Evolutionary conservation across 1,140 invertebrate species (phyloP).

Genomic region (Drosophila grimshawi): DNA sequence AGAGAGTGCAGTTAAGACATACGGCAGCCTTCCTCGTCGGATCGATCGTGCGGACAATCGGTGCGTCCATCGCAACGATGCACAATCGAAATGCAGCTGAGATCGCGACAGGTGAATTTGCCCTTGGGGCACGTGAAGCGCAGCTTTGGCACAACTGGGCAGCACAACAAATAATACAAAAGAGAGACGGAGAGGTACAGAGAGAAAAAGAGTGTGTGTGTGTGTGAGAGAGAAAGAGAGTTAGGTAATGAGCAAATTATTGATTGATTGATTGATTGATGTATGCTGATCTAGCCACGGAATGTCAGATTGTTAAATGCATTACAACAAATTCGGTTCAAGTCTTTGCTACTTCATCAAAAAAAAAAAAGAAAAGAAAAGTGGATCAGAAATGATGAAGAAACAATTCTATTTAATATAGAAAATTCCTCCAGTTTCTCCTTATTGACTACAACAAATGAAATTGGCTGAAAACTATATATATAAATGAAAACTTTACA

Average conservation of each 20-base stretch:
- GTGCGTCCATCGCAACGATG: slow-evolving; percentile 85
- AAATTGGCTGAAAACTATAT: too few relatives aligned
- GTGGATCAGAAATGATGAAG: too few relatives aligned
- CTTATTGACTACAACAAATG: too few relatives aligned
- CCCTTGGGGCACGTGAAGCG: slow-evolving; percentile 85
- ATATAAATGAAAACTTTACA: too few relatives aligned
- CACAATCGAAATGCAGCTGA: slow-evolving; percentile 89
- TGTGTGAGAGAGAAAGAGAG: slow-evolving; percentile 12
- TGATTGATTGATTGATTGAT: slow-evolving; percentile 17
- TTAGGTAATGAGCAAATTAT: slow-evolving; percentile 11
- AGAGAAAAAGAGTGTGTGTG: slow-evolving; percentile 13
- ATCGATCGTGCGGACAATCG: slow-evolving; percentile 86
- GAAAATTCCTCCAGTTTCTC: too few relatives aligned
- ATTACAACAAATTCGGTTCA: too few relatives aligned
- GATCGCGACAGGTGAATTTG: slow-evolving; percentile 88
- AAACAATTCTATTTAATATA: too few relatives aligned
- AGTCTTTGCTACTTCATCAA: too few relatives aligned
- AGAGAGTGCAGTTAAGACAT: slow-evolving; percentile 71
- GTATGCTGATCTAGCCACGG: not conserved
- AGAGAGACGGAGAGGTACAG: not conserved
- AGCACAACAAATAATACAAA: slow-evolving; percentile 18
- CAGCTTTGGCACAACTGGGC: slow-evolving; percentile 74
- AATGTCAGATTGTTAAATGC: not conserved
- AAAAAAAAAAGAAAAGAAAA: too few relatives aligned
- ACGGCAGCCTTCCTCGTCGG: slow-evolving; percentile 87